Evolutionary conservation across 2,888 invertebrate species (phyloP).

Genomic region (Mimas tiliae): DNA sequence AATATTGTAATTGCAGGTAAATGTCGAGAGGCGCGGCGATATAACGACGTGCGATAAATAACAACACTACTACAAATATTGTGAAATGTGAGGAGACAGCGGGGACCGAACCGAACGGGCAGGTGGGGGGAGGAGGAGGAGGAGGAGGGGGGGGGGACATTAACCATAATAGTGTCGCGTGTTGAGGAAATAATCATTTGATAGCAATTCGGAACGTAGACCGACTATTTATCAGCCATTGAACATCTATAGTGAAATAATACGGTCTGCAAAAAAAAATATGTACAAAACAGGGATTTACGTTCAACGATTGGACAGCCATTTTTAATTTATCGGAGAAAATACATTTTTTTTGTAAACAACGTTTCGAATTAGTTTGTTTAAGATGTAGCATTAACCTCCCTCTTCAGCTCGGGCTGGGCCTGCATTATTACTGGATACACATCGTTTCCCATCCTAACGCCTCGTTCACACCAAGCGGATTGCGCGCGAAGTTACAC

Average conservation of each 20-base stretch:
- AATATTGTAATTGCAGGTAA: not conserved
- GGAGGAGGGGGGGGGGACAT: not conserved
- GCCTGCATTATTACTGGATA: not conserved
- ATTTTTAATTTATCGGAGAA: not conserved
- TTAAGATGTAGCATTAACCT: not conserved
- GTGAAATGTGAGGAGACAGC: not conserved
- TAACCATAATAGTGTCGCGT: not conserved
- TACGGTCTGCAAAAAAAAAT: not conserved
- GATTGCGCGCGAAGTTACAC: not conserved
- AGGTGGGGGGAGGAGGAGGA: not conserved
- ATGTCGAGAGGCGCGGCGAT: constrained; percentile 26
- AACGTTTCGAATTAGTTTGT: not conserved
- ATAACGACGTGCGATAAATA: constrained; percentile 24
- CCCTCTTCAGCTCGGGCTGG: not conserved
- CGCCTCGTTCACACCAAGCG: constrained; percentile 12
- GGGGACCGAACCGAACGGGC: not conserved
- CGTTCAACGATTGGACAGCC: not conserved
- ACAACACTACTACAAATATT: not conserved
- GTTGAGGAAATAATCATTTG: not conserved
- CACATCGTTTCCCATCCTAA: not conserved
- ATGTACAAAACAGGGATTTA: not conserved
- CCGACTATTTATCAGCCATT: not conserved
- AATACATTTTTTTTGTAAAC: not conserved
- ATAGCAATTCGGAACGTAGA: not conserved
- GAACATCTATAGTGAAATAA: not conserved